Evolutionary conservation across 2,888 invertebrate genomes (phyloP), one percentile per base, ranked within the genome.

Genomic region (Trissoscelio sp.): DNA sequence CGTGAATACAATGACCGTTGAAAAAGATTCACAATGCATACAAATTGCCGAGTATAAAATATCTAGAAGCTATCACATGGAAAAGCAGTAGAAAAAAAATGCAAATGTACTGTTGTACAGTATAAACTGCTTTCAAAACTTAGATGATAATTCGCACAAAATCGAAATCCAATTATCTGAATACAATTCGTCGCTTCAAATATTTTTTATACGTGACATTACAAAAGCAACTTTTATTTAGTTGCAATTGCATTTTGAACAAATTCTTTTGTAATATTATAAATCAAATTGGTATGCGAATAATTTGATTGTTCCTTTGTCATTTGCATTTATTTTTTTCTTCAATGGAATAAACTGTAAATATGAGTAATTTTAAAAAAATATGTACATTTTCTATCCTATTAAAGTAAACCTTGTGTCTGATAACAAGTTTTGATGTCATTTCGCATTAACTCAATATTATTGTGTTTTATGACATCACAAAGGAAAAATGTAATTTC

Each of bases 1-100:
- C 39, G 46, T 39, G 58, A 66, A 66, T 57, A 66, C 51, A 66
- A 74, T 73, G 73, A 55, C 44, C 44, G 62, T 55, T 44, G 48
- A 53, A 31, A 39, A 66, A 42, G 66, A 66, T 74, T 44, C 66
- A 66, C 57, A 66, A 55, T 74, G 74, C 57, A 74, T 74, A 66
- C 74, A 64, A 74, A 74, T 74, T 66, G 57, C 57, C 24, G 48
- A 55, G 57, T 48, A 66, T 74, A 74, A 74, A 66, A 57, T 66
- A 74, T 74, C 48, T 57, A 57, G 57, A 12, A 66, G 24, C 57
- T 46, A 73, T 67, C 42, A 24, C 31, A 3, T 12, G 24, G 24
- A 58, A 42, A n/a, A 37, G 9, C 53, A 20, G 7, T 57, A 20
- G 31, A 14, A 16, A 46, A 62, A 24, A 64, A 64, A 44, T 20